These are phyloP conservation scores for Diploptera punctata DNA, from an alignment of 2,888 invertebrate genomes.

Conservation along the genomic window DNA sequence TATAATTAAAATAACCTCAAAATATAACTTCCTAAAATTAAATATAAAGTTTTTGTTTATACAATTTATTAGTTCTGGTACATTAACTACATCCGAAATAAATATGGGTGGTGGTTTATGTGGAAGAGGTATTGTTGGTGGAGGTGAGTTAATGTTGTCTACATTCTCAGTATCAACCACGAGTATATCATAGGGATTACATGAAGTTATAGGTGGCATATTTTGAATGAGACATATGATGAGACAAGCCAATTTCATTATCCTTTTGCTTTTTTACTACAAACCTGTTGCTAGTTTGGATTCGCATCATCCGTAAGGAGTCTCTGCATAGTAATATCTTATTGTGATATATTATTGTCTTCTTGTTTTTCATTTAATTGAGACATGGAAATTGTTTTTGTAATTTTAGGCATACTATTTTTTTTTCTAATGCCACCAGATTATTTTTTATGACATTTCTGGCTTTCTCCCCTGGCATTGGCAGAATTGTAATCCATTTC, in stretches of 20 bases:
- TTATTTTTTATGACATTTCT: too few species aligned
- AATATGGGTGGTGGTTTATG: too few species aligned
- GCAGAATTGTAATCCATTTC: too few species aligned
- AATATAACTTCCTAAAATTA: background rate
- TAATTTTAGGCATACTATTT: background rate
- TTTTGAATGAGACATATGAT: background rate
- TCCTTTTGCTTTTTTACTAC: background rate
- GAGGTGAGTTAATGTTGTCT: background rate
- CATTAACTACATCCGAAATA: too few species aligned
- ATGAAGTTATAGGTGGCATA: background rate
- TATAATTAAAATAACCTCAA: too few species aligned
- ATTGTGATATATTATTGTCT: too few species aligned
- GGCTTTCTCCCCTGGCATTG: too few species aligned
- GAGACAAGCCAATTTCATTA: background rate
- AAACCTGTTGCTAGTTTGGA: background rate
- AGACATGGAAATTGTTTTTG: background rate
- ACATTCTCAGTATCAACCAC: background rate
- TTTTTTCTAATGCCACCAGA: too few species aligned
- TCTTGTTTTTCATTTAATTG: too few species aligned
- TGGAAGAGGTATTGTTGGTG: background rate
- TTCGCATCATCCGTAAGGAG: background rate
- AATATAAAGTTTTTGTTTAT: background rate
- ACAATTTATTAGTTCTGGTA: too few species aligned
- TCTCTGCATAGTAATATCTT: background rate
- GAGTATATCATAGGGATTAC: background rate